Base-by-base conservation (phyloP, 2,888 invertebrate genomes). In the Drosophila ezoana region DNA sequence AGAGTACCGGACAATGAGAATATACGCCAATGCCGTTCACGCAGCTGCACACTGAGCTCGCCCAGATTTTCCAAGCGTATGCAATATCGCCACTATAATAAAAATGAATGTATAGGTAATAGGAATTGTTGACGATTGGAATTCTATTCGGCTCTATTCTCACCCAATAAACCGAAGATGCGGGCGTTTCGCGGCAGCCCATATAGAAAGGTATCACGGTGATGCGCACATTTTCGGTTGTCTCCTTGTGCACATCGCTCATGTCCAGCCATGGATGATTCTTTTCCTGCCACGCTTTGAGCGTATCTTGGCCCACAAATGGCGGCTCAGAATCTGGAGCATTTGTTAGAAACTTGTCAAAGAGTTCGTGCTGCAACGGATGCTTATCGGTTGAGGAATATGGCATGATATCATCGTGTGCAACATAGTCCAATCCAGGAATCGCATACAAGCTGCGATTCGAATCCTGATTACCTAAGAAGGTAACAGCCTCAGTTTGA, bases 201-300 rank as follows among this genome's bases (percentile, higher is more conserved):
- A 99, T 98, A 90, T 98, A 99, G 93, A 99, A 99, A 0, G 99
- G 99, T 92, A 98, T 99, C 59, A 99, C 99, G 11, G 99, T 99
- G 38, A 99, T 97, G 51, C 99, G 94, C 60, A 90, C 90, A 62
- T 90, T 90, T 92, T 99, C 98, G 0, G 99, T 99, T 0, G 98
- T 98, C 93, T 99, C 98, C 87, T 97, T 96, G 91, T 99, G 98
- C 9, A 99, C 99, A 92, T 98, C 98, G 35, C 98, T 98, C 65
- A 99, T 93, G 91, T 99, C 98, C 41, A 99, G 92, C 98, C 98
- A 99, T 0, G 98, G 98, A 91, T 98, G 98, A 93, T 99, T 98
- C 91, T 98, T 98, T 89, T 98, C 97, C 92, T 98, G 98, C 98
- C 99, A 99, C 0, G 98, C 97, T 81, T 95, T 94, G 3, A 99